Base-by-base conservation (phyloP, 2,797 vertebrate species). In the Fratercula arctica region DNA sequence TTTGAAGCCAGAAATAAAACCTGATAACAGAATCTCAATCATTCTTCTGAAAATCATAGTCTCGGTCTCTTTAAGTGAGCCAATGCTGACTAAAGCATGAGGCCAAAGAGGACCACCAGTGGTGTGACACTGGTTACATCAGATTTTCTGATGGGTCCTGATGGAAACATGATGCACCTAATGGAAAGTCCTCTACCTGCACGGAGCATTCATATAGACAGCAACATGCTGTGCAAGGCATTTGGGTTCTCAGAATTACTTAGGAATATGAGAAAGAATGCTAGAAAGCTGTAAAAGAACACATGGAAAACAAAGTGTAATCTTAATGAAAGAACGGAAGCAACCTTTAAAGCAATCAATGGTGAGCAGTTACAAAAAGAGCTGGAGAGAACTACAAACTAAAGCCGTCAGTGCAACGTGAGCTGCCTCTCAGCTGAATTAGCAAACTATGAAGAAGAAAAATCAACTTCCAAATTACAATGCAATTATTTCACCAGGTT, bases 401-500 rank as follows among this genome's bases (percentile, higher is more conserved):
- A 37, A 79, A 88, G 57, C 48, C 33, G 79, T 87, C 37, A 59
- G 63, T 33, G 33, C 67, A 88, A 73, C 1, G 19, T 25, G 51
- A 95, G 56, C 41, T 76, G 72, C 37, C 56, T 90, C 81, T 95
- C 67, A 92, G 70, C 23, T 87, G 77, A 54, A 92, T 33, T 87
- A 87, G 37, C 46, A 89, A 45, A 54, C 68, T 67, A 6, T 59
- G 60, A 56, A 61, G 25, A 77, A 82, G 51, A 94, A 28, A 67
- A 93, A 89, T 68, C 74, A 64, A 16, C 31, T 90, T 96, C 33
- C 48, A 86, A 93, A 87, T 23, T 86, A 74, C 59, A 69, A 70
- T 26, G 37, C 53, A 92, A 88, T 85, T 93, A 85, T 93, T 96
- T 85, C 70, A 93, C 59, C 59, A 85, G 24, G 35, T 87, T 91